Percentiles rank a stretch among this genome's conserved stretches.
Evolutionary conservation across 1,140 invertebrate species (phyloP).

Genomic region (Penaeus japonicus): DNA sequence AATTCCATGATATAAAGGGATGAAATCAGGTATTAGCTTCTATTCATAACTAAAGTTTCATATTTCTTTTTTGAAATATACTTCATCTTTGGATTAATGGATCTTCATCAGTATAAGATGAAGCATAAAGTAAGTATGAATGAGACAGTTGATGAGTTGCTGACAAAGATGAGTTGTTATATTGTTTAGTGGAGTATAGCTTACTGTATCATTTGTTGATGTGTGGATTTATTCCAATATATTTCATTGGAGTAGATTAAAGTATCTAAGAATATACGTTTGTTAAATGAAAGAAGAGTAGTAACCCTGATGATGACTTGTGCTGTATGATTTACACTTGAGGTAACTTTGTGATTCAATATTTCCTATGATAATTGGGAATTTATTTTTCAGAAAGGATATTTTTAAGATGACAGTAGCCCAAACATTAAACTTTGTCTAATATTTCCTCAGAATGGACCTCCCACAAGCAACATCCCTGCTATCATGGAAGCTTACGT

Average conservation of each 20-base stretch:
- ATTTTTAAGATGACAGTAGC: neutral
- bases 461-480: slow-evolving; percentile 62
- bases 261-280: neutral
- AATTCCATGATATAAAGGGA: too few species aligned
- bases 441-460: slow-evolving; percentile 60
- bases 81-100: too few species aligned
- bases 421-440: neutral
- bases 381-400: neutral
- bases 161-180: too few species aligned
- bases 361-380: neutral
- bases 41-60: too few species aligned
- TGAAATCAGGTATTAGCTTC: too few species aligned
- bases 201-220: too few species aligned
- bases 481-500: slow-evolving; percentile 63
- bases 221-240: too few species aligned
- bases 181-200: too few species aligned
- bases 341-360: neutral
- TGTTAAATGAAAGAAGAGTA: neutral
- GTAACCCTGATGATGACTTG: neutral
- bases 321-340: neutral
- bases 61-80: too few species aligned
- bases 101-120: too few species aligned
- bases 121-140: too few species aligned
- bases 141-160: too few species aligned
- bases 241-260: neutral